Percentiles rank a stretch among this genome's conserved stretches.
Conservation (phyloP, 2,797 vertebrate species). For the Hybognathus amarus region DNA sequence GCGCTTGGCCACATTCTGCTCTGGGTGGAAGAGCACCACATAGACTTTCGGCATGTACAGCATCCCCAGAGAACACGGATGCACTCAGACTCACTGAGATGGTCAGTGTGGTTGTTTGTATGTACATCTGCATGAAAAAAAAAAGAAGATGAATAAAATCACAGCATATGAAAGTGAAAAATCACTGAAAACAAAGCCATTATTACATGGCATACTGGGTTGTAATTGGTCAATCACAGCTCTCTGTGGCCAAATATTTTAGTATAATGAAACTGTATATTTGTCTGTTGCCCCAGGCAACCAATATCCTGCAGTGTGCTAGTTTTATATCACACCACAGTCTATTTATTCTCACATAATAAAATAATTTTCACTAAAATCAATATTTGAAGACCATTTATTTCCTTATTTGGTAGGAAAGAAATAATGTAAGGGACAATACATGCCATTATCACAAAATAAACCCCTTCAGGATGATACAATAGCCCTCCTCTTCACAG, state of each 20-base stretch:
- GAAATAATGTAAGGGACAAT: not conserved
- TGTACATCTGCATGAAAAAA: slow-evolving; percentile 93
- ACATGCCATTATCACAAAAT: not conserved
- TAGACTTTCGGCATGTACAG: slow-evolving; percentile 99
- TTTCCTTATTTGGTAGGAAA: not conserved
- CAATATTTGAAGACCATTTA: slow-evolving; percentile 8
- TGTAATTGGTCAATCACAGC: not conserved
- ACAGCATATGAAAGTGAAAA: not conserved
- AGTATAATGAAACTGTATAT: not conserved
- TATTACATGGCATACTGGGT: not conserved
- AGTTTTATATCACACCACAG: not conserved
- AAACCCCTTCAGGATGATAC: not conserved
- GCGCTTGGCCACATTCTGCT: slow-evolving; percentile 98
- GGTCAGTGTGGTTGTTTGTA: slow-evolving; percentile 97
- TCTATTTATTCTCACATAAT: slow-evolving; percentile 6
- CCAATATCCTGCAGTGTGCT: not conserved
- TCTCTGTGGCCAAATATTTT: not conserved
- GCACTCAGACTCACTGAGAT: slow-evolving; percentile 98
- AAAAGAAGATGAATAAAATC: slow-evolving; percentile 18
- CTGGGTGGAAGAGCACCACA: slow-evolving; percentile 97
- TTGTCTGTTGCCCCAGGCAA: not conserved
- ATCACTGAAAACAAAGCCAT: slow-evolving; percentile 22
- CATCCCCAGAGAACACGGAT: slow-evolving; percentile 96
- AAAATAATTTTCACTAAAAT: slow-evolving; percentile 16
- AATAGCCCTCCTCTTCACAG: not conserved